These are phyloP conservation scores for Orthosia cruda DNA, from an alignment of 2,888 invertebrate genomes.

Conservation along the genomic window DNA sequence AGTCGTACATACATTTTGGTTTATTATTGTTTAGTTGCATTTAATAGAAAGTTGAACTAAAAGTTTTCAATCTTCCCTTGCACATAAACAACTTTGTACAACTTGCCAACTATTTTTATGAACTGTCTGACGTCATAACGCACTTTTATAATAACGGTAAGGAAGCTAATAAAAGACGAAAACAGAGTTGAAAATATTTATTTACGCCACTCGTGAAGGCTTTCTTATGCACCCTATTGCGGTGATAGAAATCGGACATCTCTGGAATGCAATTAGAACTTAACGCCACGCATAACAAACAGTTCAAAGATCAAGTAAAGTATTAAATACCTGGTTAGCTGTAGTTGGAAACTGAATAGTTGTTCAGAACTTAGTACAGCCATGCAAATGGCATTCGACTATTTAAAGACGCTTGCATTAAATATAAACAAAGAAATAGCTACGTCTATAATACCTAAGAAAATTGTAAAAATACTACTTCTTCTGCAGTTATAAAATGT, in stretches of 20 bases:
- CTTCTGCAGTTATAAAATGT: neutral
- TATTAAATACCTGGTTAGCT: neutral
- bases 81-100: neutral
- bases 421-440: slow-evolving; percentile 14
- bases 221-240: neutral
- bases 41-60: slow-evolving; percentile 2
- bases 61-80: no score
- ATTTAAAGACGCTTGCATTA: slow-evolving; percentile 20
- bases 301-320: neutral
- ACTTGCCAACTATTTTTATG: neutral
- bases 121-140: neutral
- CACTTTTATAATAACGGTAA: neutral
- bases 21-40: slow-evolving; percentile 2
- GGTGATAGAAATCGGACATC: neutral
- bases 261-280: slow-evolving; percentile 14
- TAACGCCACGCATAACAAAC: neutral
- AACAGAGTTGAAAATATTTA: neutral
- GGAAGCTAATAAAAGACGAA: neutral
- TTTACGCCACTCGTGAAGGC: neutral
- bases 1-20: neutral
- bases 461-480: slow-evolving; percentile 5
- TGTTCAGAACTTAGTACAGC: neutral
- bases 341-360: neutral
- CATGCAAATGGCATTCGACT: neutral
- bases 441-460: neutral